A percentile compares a stretch with the other conserved stretches of the same genome.
phyloP scores from a whole-genome alignment of 92 coral and sea anemone genomes.

The Porites cylindrica region DNA sequence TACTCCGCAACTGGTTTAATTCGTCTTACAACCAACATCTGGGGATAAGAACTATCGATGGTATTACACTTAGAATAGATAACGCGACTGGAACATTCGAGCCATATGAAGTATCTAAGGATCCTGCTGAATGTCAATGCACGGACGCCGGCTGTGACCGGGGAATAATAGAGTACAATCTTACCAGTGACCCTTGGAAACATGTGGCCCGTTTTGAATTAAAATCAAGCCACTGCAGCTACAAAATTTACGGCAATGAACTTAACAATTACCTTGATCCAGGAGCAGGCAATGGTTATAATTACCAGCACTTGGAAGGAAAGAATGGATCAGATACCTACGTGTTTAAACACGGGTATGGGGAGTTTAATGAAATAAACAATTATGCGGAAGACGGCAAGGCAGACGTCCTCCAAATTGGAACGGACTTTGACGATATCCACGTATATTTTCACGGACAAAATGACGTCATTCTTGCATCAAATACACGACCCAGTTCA shows the following conservation, averaged over 20 bases:
- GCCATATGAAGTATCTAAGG: constrained; percentile 62
- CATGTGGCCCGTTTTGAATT: constrained; percentile 60
- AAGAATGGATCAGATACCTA: constrained; percentile 29
- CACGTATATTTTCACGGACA: constrained; percentile 42
- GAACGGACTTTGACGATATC: constrained; percentile 58
- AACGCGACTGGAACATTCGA: constrained; percentile 20
- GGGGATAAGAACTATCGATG: constrained; percentile 54
- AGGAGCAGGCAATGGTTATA: constrained; percentile 1
- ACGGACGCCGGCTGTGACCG: background rate
- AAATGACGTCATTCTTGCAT: constrained; percentile 52
- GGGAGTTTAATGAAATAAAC: background rate
- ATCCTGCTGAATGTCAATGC: constrained; percentile 60
- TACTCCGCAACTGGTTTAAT: constrained; percentile 41
- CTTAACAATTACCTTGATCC: constrained; percentile 75
- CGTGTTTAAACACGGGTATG: no score
- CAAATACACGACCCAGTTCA: constrained; percentile 51
- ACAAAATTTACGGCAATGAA: constrained; percentile 24
- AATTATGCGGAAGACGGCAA: constrained; percentile 57
- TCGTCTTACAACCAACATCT: constrained; percentile 41
- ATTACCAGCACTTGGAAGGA: constrained; percentile 55
- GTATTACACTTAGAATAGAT: constrained; percentile 38
- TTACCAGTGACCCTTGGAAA: constrained; percentile 46
- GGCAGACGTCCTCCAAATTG: constrained; percentile 52
- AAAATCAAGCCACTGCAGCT: constrained; percentile 52
- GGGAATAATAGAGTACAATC: constrained; percentile 18